These are phyloP conservation scores for Drosophila tristis DNA, from an alignment of 1,140 invertebrate genomes.

Conservation along the genomic window DNA sequence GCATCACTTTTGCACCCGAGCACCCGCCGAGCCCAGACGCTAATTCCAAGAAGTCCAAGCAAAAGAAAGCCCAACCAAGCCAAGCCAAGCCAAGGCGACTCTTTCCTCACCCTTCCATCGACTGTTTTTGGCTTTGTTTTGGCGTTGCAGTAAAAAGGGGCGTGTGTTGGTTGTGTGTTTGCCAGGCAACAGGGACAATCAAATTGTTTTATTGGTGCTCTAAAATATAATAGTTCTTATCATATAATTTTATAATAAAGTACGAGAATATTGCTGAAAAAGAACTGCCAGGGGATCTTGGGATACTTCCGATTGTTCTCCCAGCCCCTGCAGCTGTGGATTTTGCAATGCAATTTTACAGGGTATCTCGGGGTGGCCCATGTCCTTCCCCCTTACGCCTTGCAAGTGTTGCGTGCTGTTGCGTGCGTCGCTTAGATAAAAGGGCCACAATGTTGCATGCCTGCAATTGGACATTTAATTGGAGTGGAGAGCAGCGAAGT, in stretches of 20 bases:
- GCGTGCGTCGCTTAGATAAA: conserved; percentile 7
- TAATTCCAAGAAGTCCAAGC: conserved; percentile 29
- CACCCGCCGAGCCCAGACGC: conserved; percentile 13
- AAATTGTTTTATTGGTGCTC: too few species aligned
- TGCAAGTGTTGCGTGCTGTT: too few species aligned
- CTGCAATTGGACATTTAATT: conserved; percentile 19
- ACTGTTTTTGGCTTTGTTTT: conserved; percentile 9
- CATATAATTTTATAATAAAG: too few species aligned
- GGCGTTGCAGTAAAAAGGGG: background rate
- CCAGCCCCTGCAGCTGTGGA: too few species aligned
- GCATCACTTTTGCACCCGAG: background rate
- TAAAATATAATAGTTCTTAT: too few species aligned
- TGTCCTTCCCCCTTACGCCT: background rate
- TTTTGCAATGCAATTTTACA: too few species aligned
- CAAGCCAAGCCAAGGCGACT: conserved; percentile 10
- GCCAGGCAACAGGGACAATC: too few species aligned
- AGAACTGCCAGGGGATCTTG: too few species aligned
- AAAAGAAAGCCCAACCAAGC: conserved; percentile 18
- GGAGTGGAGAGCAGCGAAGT: too few species aligned
- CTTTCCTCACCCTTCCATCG: background rate
- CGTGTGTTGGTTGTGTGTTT: background rate
- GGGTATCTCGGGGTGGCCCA: too few species aligned
- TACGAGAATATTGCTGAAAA: too few species aligned
- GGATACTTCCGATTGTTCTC: too few species aligned
- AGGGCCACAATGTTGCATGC: background rate